phyloP scores from a whole-genome alignment of 2,113 vertebrate genomes.

The Girardinichthys multiradiatus region DNA sequence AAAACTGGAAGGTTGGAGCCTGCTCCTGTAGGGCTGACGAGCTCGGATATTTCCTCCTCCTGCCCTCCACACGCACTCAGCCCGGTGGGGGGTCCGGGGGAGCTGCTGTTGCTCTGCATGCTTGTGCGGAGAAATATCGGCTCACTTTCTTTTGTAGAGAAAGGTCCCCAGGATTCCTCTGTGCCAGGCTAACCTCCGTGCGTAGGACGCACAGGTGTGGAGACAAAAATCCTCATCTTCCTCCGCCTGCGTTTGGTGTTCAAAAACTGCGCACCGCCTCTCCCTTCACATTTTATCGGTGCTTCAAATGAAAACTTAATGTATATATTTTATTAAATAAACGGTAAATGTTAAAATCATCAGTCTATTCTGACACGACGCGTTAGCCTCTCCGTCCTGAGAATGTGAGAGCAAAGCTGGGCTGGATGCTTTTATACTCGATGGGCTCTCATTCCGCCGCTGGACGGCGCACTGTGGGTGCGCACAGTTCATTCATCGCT shows the following conservation, averaged over 20 bases:
- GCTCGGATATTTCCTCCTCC: slow-evolving; percentile 63
- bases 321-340: neutral
- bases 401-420: slow-evolving; percentile 14
- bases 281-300: neutral
- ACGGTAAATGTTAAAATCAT: neutral
- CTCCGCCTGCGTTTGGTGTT: neutral
- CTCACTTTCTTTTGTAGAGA: neutral
- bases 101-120: slow-evolving; percentile 72
- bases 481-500: slow-evolving; percentile 2
- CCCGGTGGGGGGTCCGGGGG: slow-evolving; percentile 15
- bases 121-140: neutral
- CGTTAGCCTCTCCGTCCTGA: slow-evolving; percentile 4
- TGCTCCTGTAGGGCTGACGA: slow-evolving; percentile 48
- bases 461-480: slow-evolving; percentile 32
- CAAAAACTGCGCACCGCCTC: neutral
- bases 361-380: neutral
- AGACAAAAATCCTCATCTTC: slow-evolving; percentile 24
- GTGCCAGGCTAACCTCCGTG: slow-evolving; percentile 16
- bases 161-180: neutral
- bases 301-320: neutral
- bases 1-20: slow-evolving; percentile 43
- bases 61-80: slow-evolving; percentile 60
- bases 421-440: slow-evolving; percentile 60
- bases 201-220: neutral
- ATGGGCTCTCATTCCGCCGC: slow-evolving; percentile 1